Percentiles rank a stretch among this genome's conserved stretches.
phyloP scores from a whole-genome alignment of 2,113 vertebrate species.

The Urocolius indicus region DNA sequence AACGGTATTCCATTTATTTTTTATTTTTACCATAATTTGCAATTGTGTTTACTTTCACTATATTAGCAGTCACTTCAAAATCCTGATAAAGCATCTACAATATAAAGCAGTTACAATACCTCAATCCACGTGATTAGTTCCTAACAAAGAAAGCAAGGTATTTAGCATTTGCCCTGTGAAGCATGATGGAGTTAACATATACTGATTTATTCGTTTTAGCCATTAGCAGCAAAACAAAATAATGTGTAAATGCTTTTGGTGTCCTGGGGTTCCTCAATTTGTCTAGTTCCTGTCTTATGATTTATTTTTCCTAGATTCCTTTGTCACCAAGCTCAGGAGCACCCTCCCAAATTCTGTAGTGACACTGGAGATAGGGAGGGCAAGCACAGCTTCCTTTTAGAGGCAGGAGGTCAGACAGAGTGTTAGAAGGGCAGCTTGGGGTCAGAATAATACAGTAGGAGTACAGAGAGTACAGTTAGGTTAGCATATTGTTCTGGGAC shows the following conservation, averaged over 20 bases:
- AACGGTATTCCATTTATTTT: background rate
- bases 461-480: constrained; percentile 65
- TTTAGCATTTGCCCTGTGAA: constrained; percentile 57
- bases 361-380: constrained; percentile 72
- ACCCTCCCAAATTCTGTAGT: constrained; percentile 71
- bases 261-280: constrained; percentile 77
- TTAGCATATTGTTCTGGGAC: constrained; percentile 73
- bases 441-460: constrained; percentile 81
- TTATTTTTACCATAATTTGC: background rate
- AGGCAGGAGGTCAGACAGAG: constrained; percentile 80
- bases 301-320: constrained; percentile 84
- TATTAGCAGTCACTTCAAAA: background rate
- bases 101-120: background rate
- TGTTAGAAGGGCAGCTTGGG: constrained; percentile 79
- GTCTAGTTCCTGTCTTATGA: constrained; percentile 72
- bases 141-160: constrained; percentile 11
- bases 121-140: background rate
- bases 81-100: background rate
- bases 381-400: constrained; percentile 75
- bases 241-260: constrained; percentile 66
- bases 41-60: background rate
- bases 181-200: constrained; percentile 63
- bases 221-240: constrained; percentile 68
- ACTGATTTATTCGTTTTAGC: constrained; percentile 78
- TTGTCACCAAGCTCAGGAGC: constrained; percentile 73